Evolutionary conservation across 2,888 invertebrate genomes (phyloP).

Genomic region (Drosophila seclusa): DNA sequence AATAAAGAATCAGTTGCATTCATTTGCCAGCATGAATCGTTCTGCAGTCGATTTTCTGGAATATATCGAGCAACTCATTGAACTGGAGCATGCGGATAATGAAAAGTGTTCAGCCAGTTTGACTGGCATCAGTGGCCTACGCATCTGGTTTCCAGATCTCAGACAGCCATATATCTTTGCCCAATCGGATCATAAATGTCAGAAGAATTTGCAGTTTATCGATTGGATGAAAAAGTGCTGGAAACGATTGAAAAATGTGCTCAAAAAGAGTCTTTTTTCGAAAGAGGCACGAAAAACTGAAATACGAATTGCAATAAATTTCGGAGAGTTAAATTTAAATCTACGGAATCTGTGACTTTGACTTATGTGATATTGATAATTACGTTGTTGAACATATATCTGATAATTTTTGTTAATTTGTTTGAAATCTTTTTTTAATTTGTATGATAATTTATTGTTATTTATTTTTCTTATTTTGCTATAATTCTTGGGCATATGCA

Average conservation of each 20-base stretch:
- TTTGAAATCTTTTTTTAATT: background rate
- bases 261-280: background rate
- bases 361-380: background rate
- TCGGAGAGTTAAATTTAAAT: background rate
- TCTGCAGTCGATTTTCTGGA: constrained; percentile 54
- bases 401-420: background rate
- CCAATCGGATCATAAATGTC: background rate
- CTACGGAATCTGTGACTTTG: background rate
- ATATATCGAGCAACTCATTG: constrained; percentile 56
- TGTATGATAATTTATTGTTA: background rate
- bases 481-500: background rate
- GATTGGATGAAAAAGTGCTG: constrained; percentile 18
- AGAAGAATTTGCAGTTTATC: background rate
- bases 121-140: constrained; percentile 34
- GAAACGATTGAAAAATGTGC: constrained; percentile 5
- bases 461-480: background rate
- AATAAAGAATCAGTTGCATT: constrained; percentile 35
- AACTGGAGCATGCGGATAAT: constrained; percentile 22
- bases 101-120: constrained; percentile 1
- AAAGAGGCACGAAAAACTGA: background rate
- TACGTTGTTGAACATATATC: background rate
- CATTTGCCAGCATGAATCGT: constrained; percentile 55
- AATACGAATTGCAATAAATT: background rate
- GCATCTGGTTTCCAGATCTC: constrained; percentile 47
- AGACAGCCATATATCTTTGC: background rate